Base-by-base conservation (phyloP, 1,140 invertebrate species). In the Idris sp. region DNA sequence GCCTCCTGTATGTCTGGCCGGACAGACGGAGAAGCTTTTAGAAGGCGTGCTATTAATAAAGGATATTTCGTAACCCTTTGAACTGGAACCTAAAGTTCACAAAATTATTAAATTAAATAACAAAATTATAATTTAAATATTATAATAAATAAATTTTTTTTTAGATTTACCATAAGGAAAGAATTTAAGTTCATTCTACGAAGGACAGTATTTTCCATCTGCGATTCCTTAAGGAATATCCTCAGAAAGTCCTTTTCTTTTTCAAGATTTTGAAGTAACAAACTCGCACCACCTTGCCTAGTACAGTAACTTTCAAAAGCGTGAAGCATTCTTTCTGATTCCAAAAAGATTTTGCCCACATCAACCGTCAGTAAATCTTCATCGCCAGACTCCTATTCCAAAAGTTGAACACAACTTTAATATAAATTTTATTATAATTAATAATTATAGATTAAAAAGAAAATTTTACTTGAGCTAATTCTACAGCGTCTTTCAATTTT, bases 101-200 rank as follows among this genome's bases (percentile, higher is more conserved):
- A 22, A 22, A 4, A 22, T 22, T 22, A 4, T 22, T 6, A 4
- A 6, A 22, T 22, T 22, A 22, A 22, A 22, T 22, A 22, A 22
- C 6, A 22, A 22, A 22, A 6, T 22, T 22, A 2, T 4, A 22
- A 22, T 22, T 2, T 22, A 22, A 22, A 8, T 14, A 25, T 26
- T 43, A 28, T 5, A 26, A 22, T 13, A 2, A 25, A 0, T 8
- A 1, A n/a, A n/a, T n/a, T n/a, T n/a, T n/a, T n/a, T n/a, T n/a
- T n/a, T 22, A 40, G 10, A 33, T 6, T 36, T 89, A 97, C 95
- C 96, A 98, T 98, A 14, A 98, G 90, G 86, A 99, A 99, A 4
- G 97, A 97, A 86, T 97, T 97, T 10, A 99, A 90, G 85, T 98
- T 98, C 96, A 98, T 98, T 74, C 96, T 90, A 73, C 97, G 89